Conservation (phyloP, 2,113 vertebrate species). For the Oceanodroma tethys region DNA sequence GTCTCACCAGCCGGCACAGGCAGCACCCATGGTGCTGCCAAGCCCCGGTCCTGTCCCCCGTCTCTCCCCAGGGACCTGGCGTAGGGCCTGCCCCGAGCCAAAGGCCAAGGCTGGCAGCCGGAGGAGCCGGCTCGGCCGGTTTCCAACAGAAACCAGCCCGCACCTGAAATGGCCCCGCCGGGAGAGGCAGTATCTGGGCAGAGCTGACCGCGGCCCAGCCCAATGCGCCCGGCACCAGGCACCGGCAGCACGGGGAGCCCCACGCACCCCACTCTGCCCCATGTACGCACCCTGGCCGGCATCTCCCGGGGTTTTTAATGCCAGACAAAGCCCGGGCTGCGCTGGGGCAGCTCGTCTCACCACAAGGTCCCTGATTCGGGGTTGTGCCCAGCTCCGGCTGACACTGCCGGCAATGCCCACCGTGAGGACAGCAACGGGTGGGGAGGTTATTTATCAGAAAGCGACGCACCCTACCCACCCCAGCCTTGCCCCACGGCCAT, state of each 20-base stretch:
- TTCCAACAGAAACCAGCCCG: slow-evolving; percentile 36
- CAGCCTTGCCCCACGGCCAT: too few relatives aligned
- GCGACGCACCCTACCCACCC: not conserved
- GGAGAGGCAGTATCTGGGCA: slow-evolving; percentile 37
- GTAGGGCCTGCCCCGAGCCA: not conserved
- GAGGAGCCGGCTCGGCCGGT: slow-evolving; percentile 55
- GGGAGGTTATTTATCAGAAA: not conserved
- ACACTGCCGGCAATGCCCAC: not conserved
- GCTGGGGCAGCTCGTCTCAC: not conserved
- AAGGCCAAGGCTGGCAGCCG: not conserved
- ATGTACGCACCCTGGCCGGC: accelerated
- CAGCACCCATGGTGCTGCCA: not conserved
- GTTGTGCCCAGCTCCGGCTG: not conserved
- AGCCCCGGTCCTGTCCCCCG: not conserved
- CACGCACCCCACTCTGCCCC: not conserved
- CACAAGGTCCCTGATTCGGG: not conserved
- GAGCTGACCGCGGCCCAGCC: not conserved
- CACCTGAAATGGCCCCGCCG: not conserved
- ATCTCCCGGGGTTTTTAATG: not conserved
- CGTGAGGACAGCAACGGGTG: accelerated
- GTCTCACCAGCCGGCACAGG: accelerated
- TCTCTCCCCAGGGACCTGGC: not conserved
- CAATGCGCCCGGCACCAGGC: accelerated
- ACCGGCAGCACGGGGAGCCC: not conserved
- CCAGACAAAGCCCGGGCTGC: not conserved